Conservation (phyloP, 2,888 invertebrate species). For the Lamellibrachia satsuma region DNA sequence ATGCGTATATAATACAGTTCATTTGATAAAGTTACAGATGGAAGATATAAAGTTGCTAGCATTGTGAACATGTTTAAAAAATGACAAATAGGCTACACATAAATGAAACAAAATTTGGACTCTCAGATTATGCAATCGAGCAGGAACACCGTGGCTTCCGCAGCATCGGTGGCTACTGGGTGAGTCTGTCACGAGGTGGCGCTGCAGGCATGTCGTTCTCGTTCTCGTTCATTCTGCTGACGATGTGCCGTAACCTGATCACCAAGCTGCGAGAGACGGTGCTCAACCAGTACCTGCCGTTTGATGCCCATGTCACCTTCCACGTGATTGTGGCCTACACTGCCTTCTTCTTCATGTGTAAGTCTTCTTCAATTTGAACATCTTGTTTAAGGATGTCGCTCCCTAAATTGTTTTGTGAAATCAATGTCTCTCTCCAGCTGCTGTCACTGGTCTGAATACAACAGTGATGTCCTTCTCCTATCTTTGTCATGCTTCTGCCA, state of each 20-base stretch:
- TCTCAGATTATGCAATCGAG: constrained; percentile 65
- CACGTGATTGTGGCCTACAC: constrained; percentile 73
- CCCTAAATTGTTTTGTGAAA: no score
- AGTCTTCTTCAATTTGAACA: constrained; percentile 35
- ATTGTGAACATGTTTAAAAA: neutral
- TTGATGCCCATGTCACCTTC: constrained; percentile 71
- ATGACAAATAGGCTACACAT: neutral
- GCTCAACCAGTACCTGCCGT: constrained; percentile 71
- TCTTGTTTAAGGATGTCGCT: neutral
- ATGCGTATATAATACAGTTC: neutral
- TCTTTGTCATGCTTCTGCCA: no score
- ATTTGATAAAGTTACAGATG: no score
- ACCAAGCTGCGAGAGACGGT: constrained; percentile 71
- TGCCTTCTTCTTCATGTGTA: constrained; percentile 71
- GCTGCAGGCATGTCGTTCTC: constrained; percentile 73
- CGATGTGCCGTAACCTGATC: constrained; percentile 73
- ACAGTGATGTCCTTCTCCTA: no score
- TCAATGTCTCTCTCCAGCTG: no score
- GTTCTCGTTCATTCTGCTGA: constrained; percentile 71
- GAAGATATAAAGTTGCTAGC: neutral
- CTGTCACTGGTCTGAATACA: no score
- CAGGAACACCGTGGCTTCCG: constrained; percentile 72
- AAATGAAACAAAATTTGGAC: neutral
- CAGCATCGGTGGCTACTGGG: constrained; percentile 72
- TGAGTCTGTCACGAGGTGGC: constrained; percentile 72